A percentile compares a stretch with the other conserved stretches of the same genome.
phyloP scores from a whole-genome alignment of 2,888 invertebrate species.

The Ischnura elegans region DNA sequence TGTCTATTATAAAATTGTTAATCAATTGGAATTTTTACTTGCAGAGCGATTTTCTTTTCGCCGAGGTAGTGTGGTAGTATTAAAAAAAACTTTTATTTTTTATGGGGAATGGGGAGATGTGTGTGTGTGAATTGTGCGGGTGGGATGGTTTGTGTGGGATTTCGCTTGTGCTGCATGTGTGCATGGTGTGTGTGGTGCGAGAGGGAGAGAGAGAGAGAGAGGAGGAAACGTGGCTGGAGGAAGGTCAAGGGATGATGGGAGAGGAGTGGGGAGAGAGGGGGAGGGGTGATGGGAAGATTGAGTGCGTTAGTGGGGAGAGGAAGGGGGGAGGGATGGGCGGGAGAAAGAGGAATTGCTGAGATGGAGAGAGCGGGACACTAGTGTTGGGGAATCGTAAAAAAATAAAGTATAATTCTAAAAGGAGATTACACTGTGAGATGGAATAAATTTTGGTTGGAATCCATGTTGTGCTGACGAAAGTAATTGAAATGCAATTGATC shows the following conservation, averaged over 20 bases:
- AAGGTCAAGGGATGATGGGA: slow-evolving; percentile 45
- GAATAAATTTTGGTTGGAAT: too few species aligned
- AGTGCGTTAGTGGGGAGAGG: background rate
- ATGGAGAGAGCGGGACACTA: background rate
- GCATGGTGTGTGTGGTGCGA: background rate
- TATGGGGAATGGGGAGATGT: background rate
- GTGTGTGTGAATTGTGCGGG: background rate
- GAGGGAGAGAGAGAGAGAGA: background rate
- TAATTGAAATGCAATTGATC: too few species aligned
- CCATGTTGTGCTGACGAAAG: too few species aligned
- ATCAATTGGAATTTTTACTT: too few species aligned
- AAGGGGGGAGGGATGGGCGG: background rate
- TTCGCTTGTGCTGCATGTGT: background rate
- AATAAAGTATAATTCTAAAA: too few species aligned
- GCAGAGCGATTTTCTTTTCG: too few species aligned
- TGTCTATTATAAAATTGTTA: too few species aligned
- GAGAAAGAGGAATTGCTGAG: background rate
- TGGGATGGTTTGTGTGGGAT: background rate
- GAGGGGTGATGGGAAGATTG: background rate
- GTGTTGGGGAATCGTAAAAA: slow-evolving; percentile 33
- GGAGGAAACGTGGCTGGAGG: slow-evolving; percentile 48
- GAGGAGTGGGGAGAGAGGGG: background rate
- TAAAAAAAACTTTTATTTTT: background rate
- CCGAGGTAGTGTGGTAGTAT: slow-evolving; percentile 6
- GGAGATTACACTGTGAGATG: too few species aligned